Base-by-base conservation (phyloP, 2,888 invertebrate genomes). In the Plutella xylostella region DNA sequence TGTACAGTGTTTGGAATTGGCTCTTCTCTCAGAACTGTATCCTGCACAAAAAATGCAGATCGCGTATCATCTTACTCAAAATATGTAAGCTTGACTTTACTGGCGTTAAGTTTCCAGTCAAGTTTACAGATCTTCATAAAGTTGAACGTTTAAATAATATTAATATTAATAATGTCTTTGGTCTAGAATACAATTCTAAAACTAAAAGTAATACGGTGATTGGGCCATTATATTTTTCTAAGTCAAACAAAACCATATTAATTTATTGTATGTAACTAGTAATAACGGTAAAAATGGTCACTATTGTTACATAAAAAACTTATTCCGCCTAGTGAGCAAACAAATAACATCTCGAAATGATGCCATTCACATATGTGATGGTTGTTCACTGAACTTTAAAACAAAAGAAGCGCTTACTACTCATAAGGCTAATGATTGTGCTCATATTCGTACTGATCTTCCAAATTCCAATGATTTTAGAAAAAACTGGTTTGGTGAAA, bases 91-190 rank as follows among this genome's bases (percentile, higher is more conserved):
- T n/a, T n/a, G n/a, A n/a, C n/a, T n/a, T n/a, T n/a, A n/a, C n/a
- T n/a, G n/a, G n/a, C n/a, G n/a, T n/a, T n/a, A n/a, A n/a, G n/a
- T n/a, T n/a, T n/a, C n/a, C n/a, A n/a, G n/a, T n/a, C n/a, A n/a
- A n/a, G n/a, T n/a, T n/a, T n/a, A n/a, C n/a, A n/a, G n/a, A n/a
- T n/a, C n/a, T n/a, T 38, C 6, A 34, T 28, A 56, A 55, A 53
- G 42, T 57, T 25, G 57, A 58, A 44, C 47, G 45, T 34, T 42
- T 49, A 45, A 60, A 58, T 45, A 41, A 56, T 44, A 47, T 59
- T 4, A 57, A 57, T 46, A 51, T 56, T n/a, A 57, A 58, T 43
- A n/a, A n/a, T n/a, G 55, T 59, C 30, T 60, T 54, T 46, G 54
- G 55, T 15, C 47, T 61, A 48, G 53, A 57, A 43, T 57, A 46